Percentiles rank a stretch among this genome's conserved stretches.
These are phyloP conservation scores for Choloepus didactylus DNA, from an alignment of 2,797 vertebrate species.

Conservation along the genomic window DNA sequence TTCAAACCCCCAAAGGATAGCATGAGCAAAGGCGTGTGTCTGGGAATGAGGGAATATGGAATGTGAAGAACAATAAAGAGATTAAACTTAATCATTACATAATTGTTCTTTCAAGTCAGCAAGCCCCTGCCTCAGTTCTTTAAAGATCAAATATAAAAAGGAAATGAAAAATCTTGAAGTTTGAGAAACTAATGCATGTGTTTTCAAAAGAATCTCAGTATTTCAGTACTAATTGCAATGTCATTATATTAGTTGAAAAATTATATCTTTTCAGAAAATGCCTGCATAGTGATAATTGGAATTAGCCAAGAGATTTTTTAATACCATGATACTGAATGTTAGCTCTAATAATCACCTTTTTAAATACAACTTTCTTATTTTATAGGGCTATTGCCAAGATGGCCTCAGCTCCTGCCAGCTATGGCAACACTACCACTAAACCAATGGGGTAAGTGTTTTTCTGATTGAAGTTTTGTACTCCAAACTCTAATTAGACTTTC, in stretches of 20 bases:
- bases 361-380: conserved; percentile 76
- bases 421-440: conserved; percentile 94
- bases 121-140: not conserved
- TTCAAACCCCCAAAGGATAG: not conserved
- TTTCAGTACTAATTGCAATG: not conserved
- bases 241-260: conserved; percentile 55
- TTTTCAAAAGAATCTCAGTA: conserved; percentile 35
- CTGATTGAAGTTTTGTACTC: not conserved
- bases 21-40: not conserved
- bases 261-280: conserved; percentile 69
- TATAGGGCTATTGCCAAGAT: conserved; percentile 97
- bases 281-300: conserved; percentile 55
- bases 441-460: conserved; percentile 93
- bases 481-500: conserved; percentile 7
- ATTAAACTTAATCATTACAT: not conserved
- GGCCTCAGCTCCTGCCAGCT: conserved; percentile 95
- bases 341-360: conserved; percentile 53
- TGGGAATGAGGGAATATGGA: not conserved
- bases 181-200: not conserved
- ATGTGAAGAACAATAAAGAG: not conserved
- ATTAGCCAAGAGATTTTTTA: conserved; percentile 59
- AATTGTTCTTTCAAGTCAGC: not conserved
- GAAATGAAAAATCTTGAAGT: not conserved
- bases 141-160: not conserved
- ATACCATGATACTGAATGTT: conserved; percentile 5